phyloP scores from a whole-genome alignment of 2,113 vertebrate genomes.

The Psammodynastes pulverulentus region DNA sequence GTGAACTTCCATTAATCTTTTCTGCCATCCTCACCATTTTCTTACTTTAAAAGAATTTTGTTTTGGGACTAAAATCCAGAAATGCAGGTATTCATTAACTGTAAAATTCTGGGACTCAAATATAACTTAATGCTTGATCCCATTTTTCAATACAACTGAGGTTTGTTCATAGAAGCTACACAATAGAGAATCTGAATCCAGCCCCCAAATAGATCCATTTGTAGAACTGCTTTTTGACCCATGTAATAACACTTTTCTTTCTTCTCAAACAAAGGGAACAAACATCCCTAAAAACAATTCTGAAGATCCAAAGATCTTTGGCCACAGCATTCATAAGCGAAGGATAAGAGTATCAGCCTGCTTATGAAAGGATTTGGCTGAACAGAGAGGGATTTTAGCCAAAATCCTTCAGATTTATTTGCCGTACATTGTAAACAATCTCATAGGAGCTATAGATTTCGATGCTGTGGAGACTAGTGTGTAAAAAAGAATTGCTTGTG shows the following conservation, averaged over 20 bases:
- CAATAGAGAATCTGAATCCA: not conserved
- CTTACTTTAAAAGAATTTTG: not conserved
- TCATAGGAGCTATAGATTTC: constrained; percentile 1
- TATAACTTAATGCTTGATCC: not conserved
- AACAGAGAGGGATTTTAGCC: constrained; percentile 31
- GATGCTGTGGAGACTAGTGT: not conserved
- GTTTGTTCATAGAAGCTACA: not conserved
- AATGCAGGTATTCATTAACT: not conserved
- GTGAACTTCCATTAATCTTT: no score
- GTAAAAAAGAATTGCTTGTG: constrained; percentile 13
- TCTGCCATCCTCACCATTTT: no score
- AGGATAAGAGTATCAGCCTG: constrained; percentile 41
- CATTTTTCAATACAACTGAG: not conserved
- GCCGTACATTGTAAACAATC: not conserved
- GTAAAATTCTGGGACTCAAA: not conserved
- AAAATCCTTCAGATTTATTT: not conserved
- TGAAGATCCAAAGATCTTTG: constrained; percentile 15
- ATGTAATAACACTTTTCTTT: constrained; percentile 37
- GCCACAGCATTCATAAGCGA: constrained; percentile 40
- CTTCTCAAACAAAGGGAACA: constrained; percentile 39
- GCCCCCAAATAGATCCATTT: not conserved
- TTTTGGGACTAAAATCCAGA: not conserved
- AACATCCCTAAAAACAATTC: constrained; percentile 40
- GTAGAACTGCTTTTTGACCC: not conserved
- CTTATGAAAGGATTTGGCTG: constrained; percentile 32